phyloP scores from a whole-genome alignment of 53 echinoderm and acorn worm species.

The Stichopus horrens region DNA sequence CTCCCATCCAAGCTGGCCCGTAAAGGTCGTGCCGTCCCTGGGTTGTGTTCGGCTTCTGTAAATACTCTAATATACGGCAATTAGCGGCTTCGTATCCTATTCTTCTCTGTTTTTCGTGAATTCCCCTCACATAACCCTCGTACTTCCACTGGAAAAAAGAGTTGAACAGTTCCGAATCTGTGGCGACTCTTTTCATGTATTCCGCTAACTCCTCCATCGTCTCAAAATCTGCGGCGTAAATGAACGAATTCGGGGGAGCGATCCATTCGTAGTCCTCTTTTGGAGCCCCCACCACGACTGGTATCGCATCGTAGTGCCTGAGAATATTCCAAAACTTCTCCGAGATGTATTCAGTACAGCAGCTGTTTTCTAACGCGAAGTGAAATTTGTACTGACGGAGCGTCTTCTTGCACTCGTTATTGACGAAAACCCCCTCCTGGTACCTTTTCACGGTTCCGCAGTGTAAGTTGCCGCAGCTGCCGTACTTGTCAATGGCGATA shows the following conservation, averaged over 20 bases:
- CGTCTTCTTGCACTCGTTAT: background rate
- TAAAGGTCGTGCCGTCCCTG: constrained; percentile 15
- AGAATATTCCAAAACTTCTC: constrained; percentile 37
- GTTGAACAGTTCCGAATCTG: constrained; percentile 10
- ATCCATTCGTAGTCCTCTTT: constrained; percentile 26
- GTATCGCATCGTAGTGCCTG: constrained; percentile 36
- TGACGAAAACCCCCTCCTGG: background rate
- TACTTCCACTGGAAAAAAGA: constrained; percentile 24
- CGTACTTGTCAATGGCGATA: constrained; percentile 31
- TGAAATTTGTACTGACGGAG: constrained; percentile 19
- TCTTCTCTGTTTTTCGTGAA: constrained; percentile 22
- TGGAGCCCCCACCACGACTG: constrained; percentile 15
- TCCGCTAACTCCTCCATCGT: constrained; percentile 10
- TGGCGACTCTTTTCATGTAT: constrained; percentile 9
- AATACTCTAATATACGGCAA: constrained; percentile 22
- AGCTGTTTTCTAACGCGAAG: constrained; percentile 39
- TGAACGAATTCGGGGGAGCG: constrained; percentile 32
- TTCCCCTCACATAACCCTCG: background rate
- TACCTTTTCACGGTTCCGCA: background rate
- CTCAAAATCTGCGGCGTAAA: constrained; percentile 32
- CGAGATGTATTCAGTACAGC: constrained; percentile 38
- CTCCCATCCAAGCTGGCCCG: constrained; percentile 23
- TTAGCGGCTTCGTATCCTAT: constrained; percentile 33
- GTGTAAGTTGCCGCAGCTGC: background rate
- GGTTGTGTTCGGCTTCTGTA: constrained; percentile 11